Conservation (phyloP, 2,113 vertebrate species). For the Carollia perspicillata region DNA sequence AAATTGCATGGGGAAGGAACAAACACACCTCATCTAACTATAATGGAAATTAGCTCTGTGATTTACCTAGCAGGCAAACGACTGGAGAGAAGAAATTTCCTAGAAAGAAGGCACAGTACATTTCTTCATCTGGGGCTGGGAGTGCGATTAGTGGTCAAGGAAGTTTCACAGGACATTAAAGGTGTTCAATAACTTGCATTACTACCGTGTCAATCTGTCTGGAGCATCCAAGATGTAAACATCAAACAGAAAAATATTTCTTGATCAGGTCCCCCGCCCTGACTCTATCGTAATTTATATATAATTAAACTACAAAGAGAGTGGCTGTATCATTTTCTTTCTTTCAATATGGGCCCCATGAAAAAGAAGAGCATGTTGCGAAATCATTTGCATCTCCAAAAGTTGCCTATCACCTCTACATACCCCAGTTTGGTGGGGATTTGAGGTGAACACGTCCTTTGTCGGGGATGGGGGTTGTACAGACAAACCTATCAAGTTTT, state of each 20-base stretch:
- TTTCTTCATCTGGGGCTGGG: background rate
- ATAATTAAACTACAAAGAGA: background rate
- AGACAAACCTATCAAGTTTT: background rate
- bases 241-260: background rate
- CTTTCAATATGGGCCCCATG: background rate
- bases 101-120: background rate
- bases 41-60: background rate
- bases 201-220: background rate
- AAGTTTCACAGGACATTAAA: background rate
- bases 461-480: background rate
- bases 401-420: background rate
- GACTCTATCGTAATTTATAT: background rate
- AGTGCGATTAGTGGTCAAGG: background rate
- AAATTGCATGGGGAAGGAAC: background rate
- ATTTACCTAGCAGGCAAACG: background rate
- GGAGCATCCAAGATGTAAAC: background rate
- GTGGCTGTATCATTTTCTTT: background rate
- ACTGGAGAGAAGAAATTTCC: background rate
- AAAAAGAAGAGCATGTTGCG: background rate
- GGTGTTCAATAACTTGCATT: background rate
- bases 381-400: background rate
- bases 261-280: background rate
- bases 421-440: background rate
- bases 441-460: background rate
- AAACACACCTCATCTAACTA: background rate